Percentiles rank a stretch among this genome's conserved stretches.
Conservation (phyloP, 2,113 vertebrate species). For the Tachysurus fulvidraco region DNA sequence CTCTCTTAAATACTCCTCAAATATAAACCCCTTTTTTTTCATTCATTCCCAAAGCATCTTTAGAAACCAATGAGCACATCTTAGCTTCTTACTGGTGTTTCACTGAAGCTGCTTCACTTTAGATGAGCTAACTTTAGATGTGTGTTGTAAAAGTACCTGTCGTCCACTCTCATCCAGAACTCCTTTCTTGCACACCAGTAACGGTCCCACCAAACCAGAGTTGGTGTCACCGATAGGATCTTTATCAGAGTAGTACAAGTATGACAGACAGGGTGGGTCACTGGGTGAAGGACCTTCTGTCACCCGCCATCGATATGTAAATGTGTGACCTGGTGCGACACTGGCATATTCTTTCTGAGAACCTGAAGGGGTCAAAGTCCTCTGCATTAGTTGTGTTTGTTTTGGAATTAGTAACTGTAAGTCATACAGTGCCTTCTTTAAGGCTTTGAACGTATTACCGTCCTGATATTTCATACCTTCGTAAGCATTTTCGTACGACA, state of each 20-base stretch:
- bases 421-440: background rate
- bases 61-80: too few relatives aligned
- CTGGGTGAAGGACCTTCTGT: constrained; percentile 80
- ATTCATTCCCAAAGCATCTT: too few relatives aligned
- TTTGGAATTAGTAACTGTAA: background rate
- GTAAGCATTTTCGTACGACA: constrained; percentile 81
- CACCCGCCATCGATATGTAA: constrained; percentile 86
- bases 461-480: constrained; percentile 84
- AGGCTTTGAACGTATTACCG: constrained; percentile 70
- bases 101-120: background rate
- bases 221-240: constrained; percentile 82
- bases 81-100: background rate
- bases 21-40: too few relatives aligned
- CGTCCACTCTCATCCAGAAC: constrained; percentile 68
- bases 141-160: constrained; percentile 72
- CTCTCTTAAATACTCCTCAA: too few relatives aligned
- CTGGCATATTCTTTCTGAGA: constrained; percentile 76
- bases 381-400: background rate
- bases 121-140: background rate
- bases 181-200: constrained; percentile 87
- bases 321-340: constrained; percentile 79
- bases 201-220: constrained; percentile 87
- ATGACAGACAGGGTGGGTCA: constrained; percentile 87
- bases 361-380: constrained; percentile 60
- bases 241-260: constrained; percentile 87